These are phyloP conservation scores for Balanococcus diminutus DNA, from an alignment of 2,888 invertebrate genomes.

Conservation along the genomic window DNA sequence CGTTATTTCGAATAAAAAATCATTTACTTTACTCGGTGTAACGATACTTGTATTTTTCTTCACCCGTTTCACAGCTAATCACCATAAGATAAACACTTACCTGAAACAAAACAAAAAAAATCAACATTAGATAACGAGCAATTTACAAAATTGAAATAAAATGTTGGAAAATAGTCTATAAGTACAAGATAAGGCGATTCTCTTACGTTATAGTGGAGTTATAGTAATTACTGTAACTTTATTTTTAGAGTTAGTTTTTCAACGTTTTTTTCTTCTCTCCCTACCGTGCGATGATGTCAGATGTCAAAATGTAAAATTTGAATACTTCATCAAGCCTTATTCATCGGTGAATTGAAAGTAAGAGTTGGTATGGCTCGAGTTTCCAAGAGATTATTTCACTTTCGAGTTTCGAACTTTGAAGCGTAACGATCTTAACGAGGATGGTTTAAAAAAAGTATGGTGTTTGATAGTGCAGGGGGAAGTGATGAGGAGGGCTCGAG, in stretches of 20 bases:
- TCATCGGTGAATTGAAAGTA: neutral
- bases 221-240: neutral
- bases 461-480: too few relatives aligned
- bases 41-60: neutral
- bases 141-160: neutral
- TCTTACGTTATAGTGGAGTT: neutral
- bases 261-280: too few relatives aligned
- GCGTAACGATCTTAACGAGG: too few relatives aligned
- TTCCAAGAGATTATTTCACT: too few relatives aligned
- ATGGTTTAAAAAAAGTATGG: too few relatives aligned
- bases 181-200: neutral
- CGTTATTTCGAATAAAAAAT: neutral
- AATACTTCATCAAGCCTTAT: neutral
- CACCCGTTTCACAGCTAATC: neutral
- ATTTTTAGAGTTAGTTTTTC: neutral
- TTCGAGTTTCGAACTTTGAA: too few relatives aligned
- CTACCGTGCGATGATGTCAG: neutral
- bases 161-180: neutral
- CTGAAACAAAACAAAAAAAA: conserved; percentile 9
- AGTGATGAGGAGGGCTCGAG: too few relatives aligned
- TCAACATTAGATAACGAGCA: neutral
- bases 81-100: conserved; percentile 1
- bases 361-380: too few relatives aligned
- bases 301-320: neutral
- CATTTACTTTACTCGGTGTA: neutral